A percentile compares a stretch with the other conserved stretches of the same genome.
These are phyloP conservation scores for Panthera uncia DNA, from an alignment of 2,113 vertebrate genomes.

Conservation along the genomic window DNA sequence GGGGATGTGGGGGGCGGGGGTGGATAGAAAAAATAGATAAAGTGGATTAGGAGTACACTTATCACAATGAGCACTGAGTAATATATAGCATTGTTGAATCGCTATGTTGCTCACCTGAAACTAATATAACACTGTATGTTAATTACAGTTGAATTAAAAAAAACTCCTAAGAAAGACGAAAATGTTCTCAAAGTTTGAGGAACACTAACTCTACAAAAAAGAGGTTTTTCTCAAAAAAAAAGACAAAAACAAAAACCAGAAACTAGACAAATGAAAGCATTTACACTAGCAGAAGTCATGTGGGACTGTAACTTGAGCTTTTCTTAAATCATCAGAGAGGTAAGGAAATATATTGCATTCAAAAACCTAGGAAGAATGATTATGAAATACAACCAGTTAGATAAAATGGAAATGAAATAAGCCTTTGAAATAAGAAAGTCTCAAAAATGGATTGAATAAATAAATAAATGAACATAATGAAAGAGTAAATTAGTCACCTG, in stretches of 20 bases:
- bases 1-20: not conserved
- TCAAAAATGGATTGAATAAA: not conserved
- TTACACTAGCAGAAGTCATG: not conserved
- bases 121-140: not conserved
- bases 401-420: not conserved
- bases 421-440: not conserved
- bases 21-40: not conserved
- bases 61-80: not conserved
- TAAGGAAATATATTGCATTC: not conserved
- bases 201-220: not conserved
- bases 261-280: not conserved
- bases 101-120: not conserved
- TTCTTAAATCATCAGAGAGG: not conserved
- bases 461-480: slow-evolving; percentile 25
- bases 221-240: not conserved
- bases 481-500: not conserved
- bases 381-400: not conserved
- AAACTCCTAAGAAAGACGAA: not conserved
- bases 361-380: not conserved
- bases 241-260: not conserved
- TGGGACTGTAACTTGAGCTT: not conserved
- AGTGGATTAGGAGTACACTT: not conserved
- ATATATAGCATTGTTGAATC: not conserved
- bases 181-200: not conserved
- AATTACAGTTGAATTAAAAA: not conserved